Base-by-base conservation (phyloP, 1,140 invertebrate species). In the Eufriesea mexicana region DNA sequence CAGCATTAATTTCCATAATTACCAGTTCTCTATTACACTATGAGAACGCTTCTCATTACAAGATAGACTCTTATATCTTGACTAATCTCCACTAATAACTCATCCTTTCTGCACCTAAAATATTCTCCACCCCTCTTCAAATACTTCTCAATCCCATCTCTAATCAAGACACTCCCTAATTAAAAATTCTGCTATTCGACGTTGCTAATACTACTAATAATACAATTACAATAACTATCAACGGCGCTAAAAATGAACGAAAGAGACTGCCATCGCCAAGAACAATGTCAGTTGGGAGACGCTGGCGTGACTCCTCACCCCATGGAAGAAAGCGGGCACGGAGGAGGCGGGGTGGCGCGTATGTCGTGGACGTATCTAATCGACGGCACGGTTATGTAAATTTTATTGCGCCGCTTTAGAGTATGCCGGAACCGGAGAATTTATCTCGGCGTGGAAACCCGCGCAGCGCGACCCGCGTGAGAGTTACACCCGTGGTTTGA, bases 311-410 rank as follows among this genome's bases (percentile, higher is more conserved):
- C 18, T 49, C 67, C 61, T 62, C 25, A 55, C 45, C 74, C 74
- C 55, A 14, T 18, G 18, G 35, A 70, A 62, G 74, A n/a, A 35
- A 54, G 45, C 18, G 28, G 55, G 8, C 25, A 75, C 51, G 70
- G 25, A 28, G 70, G 8, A 54, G 20, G 16, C 42, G 59, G 18
- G 42, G 42, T 45, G 49, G 71, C 18, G 72, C 25, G 23, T 45
- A 64, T 23, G 74, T 55, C 64, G 55, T 57, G 45, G 47, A 66
- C 82, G 68, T 79, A 79, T 84, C 82, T 84, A 85, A 85, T 85
- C 84, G 84, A 71, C 73, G 67, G 72, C 64, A 80, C 71, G 80
- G 85, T 86, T 89, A 89, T 89, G 88, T 66, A 84, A 89, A 89
- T 89, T 86, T 86, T 78, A 77, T 83, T 80, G 72, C 57, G 71